phyloP scores from a whole-genome alignment of 2,888 invertebrate genomes.

The Synanthedon tipuliformis region DNA sequence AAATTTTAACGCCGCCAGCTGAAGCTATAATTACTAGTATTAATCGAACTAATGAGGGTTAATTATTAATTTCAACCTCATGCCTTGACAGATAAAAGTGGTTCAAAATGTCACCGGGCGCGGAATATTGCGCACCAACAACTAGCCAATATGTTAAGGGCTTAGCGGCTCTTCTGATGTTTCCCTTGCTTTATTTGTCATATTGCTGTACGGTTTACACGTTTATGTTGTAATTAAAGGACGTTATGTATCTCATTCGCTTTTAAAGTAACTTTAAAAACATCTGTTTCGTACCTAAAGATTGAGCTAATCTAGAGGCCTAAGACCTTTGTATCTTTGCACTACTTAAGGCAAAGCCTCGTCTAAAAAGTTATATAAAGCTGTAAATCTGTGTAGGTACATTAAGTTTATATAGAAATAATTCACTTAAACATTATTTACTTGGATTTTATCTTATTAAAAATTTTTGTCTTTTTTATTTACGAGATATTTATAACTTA shows the following conservation, averaged over 20 bases:
- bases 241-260: neutral
- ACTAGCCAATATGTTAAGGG: neutral
- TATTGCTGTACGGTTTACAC: constrained; percentile 1
- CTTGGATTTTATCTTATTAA: no score
- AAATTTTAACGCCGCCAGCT: constrained; percentile 4
- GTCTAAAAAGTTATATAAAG: no score
- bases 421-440: no score
- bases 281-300: no score
- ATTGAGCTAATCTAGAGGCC: no score
- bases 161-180: neutral
- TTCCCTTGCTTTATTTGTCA: neutral
- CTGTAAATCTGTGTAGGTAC: no score
- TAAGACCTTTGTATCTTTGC: no score
- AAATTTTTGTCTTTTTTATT: no score
- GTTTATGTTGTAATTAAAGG: neutral
- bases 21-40: constrained; percentile 2
- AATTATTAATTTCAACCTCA: neutral
- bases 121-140: neutral
- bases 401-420: no score
- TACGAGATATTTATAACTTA: no score
- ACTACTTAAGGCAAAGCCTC: no score
- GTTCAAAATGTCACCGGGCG: neutral
- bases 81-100: neutral
- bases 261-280: no score
- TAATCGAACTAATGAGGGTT: constrained; percentile 1